A percentile compares a stretch with the other conserved stretches of the same genome.
Evolutionary conservation across 2,888 invertebrate genomes (phyloP).

Genomic region (Drosophila bunnanda): DNA sequence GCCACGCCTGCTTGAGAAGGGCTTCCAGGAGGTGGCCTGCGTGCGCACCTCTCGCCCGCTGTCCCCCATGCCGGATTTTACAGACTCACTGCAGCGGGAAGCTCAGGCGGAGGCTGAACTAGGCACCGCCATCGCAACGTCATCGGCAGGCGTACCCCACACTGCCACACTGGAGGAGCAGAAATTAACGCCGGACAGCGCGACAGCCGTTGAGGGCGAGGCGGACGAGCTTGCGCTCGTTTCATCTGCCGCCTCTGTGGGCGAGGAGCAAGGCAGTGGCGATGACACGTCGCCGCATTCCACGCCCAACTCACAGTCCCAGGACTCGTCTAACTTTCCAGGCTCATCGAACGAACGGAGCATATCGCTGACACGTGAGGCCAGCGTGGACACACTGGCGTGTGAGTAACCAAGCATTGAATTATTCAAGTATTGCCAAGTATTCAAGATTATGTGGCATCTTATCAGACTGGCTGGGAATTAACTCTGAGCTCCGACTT

Average conservation of each 20-base stretch:
- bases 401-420: conserved; percentile 80
- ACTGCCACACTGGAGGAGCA: conserved; percentile 21
- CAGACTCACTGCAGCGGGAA: conserved; percentile 76
- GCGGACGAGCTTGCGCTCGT: conserved; percentile 66
- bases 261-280: conserved; percentile 67
- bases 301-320: conserved; percentile 64
- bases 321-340: conserved; percentile 61
- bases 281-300: conserved; percentile 68
- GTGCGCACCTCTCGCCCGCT: conserved; percentile 90
- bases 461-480: neutral
- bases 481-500: neutral
- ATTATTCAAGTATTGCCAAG: neutral
- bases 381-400: conserved; percentile 88
- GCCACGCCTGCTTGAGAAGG: conserved; percentile 94
- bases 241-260: conserved; percentile 70
- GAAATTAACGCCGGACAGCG: conserved; percentile 47
- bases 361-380: conserved; percentile 88
- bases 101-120: conserved; percentile 47
- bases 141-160: conserved; percentile 33
- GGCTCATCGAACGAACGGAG: conserved; percentile 71
- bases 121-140: conserved; percentile 33
- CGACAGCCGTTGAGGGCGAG: conserved; percentile 43
- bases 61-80: conserved; percentile 90
- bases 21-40: conserved; percentile 92
- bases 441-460: neutral